These are phyloP conservation scores for Hypomecis atomaria DNA, from an alignment of 2,888 invertebrate genomes.

Conservation along the genomic window DNA sequence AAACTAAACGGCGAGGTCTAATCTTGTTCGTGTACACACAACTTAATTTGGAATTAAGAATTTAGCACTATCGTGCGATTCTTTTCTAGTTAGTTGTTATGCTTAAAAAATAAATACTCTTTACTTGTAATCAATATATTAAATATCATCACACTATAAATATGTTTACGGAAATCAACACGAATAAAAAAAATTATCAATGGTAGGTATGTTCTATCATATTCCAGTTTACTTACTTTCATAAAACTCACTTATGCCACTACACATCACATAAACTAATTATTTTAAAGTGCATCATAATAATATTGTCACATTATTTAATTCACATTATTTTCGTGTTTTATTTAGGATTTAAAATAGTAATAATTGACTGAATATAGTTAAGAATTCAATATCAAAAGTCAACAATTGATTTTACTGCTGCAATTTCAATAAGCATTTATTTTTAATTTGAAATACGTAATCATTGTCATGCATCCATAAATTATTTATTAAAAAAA, in stretches of 20 bases:
- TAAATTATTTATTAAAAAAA: slow-evolving; percentile 1
- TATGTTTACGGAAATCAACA: background rate
- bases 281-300: slow-evolving; percentile 24
- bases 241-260: background rate
- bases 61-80: slow-evolving; percentile 8
- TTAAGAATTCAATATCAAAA: slow-evolving; percentile 68
- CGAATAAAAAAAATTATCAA: background rate
- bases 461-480: slow-evolving; percentile 29
- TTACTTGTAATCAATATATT: slow-evolving; percentile 7
- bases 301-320: slow-evolving; percentile 51
- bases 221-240: no score
- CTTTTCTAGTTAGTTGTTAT: slow-evolving; percentile 8
- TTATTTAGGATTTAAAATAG: slow-evolving; percentile 66
- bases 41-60: background rate
- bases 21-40: slow-evolving; percentile 2
- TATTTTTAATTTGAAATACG: slow-evolving; percentile 63
- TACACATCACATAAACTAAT: no score
- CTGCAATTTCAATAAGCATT: slow-evolving; percentile 77
- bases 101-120: background rate
- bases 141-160: background rate
- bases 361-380: slow-evolving; percentile 79
- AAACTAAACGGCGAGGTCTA: slow-evolving; percentile 11
- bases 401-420: slow-evolving; percentile 58
- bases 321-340: slow-evolving; percentile 9
- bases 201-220: no score